These are phyloP conservation scores for Nipponia nippon DNA, from an alignment of 2,113 vertebrate species.

Conservation along the genomic window DNA sequence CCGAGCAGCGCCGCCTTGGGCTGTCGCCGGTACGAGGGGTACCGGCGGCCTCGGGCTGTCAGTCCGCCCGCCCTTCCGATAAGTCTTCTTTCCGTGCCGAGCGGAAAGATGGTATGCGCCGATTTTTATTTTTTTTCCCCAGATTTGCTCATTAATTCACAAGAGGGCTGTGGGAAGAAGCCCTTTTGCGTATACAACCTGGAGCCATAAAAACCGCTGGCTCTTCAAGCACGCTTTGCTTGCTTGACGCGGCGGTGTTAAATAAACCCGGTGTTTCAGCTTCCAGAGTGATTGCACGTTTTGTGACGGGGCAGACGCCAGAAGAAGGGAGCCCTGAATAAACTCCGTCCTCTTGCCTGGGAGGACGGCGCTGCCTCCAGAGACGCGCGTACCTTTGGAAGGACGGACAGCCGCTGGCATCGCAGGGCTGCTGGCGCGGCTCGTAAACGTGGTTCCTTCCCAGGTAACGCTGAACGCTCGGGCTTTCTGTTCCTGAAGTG, in stretches of 20 bases:
- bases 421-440: background rate
- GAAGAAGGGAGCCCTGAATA: background rate
- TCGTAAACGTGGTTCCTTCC: background rate
- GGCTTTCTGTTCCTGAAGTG: background rate
- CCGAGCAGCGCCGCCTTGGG: background rate
- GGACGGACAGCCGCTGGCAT: background rate
- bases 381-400: fast-evolving
- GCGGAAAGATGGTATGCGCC: background rate
- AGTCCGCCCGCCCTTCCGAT: too few species aligned
- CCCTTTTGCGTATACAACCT: fast-evolving
- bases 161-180: too few species aligned
- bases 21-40: background rate
- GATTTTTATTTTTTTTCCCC: background rate
- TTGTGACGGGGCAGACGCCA: background rate
- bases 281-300: background rate
- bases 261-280: background rate
- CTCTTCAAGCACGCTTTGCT: background rate
- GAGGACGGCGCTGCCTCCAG: too few species aligned
- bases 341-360: too few species aligned
- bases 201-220: too few species aligned
- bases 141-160: too few species aligned
- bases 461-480: background rate
- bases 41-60: background rate
- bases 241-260: too few species aligned
- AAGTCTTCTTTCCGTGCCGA: too few species aligned